phyloP scores from a whole-genome alignment of 2,797 vertebrate genomes.

The Paratrypauchen microcephalus region DNA sequence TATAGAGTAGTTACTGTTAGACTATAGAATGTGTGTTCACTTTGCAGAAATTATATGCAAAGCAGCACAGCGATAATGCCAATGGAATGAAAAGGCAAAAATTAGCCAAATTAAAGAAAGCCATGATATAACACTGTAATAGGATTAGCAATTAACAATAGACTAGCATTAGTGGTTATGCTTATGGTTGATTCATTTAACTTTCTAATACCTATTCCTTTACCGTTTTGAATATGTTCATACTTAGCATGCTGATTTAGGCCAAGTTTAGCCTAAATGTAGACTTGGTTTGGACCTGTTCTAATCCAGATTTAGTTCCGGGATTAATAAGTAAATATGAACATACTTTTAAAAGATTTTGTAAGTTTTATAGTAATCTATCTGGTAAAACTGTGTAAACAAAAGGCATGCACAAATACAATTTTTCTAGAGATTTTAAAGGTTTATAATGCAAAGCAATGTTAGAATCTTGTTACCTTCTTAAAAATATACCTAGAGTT shows the following conservation, averaged over 20 bases:
- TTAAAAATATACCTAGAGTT: no score
- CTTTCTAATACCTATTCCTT: not conserved
- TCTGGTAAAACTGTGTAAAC: not conserved
- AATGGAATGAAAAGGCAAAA: conserved; percentile 2
- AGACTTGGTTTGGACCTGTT: not conserved
- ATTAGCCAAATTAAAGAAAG: not conserved
- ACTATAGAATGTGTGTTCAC: conserved; percentile 1
- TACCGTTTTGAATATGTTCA: not conserved
- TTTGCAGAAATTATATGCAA: not conserved
- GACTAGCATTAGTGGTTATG: not conserved
- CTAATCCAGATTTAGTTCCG: not conserved
- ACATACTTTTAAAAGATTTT: not conserved
- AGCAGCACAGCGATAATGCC: conserved; percentile 9
- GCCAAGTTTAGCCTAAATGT: not conserved
- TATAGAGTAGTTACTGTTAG: not conserved
- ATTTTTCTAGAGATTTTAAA: no score
- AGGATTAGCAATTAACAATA: not conserved
- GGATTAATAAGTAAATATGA: not conserved
- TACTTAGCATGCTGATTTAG: not conserved
- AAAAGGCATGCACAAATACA: not conserved
- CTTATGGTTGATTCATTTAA: no score
- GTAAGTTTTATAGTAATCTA: no score
- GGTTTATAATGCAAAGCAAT: no score
- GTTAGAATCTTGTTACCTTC: no score
- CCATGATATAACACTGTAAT: not conserved